Percentiles rank a stretch among this genome's conserved stretches.
Evolutionary conservation across 2,113 vertebrate genomes (phyloP).

Genomic region (Coryphaenoides rupestris): DNA sequence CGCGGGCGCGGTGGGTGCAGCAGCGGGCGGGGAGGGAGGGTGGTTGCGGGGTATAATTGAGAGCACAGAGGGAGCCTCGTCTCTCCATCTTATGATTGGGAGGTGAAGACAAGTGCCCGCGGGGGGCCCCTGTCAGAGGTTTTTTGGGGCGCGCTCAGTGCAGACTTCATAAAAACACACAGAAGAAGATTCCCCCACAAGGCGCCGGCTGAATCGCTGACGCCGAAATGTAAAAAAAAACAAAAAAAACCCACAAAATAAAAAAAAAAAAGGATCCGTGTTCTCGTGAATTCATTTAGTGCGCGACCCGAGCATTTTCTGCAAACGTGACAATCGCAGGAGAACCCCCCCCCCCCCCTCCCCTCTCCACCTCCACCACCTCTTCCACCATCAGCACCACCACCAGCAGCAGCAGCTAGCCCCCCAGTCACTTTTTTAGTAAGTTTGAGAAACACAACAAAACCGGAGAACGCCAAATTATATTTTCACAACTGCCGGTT

Average conservation of each 20-base stretch:
- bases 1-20: constrained; percentile 27
- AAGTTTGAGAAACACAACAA: constrained; percentile 25
- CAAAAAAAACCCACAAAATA: too few species aligned
- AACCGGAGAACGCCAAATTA: constrained; percentile 53
- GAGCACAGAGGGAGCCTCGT: constrained; percentile 98
- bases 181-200: constrained; percentile 88
- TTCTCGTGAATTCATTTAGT: constrained; percentile 96
- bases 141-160: constrained; percentile 90
- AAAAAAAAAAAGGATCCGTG: constrained; percentile 96
- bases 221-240: constrained; percentile 96
- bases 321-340: constrained; percentile 81
- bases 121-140: constrained; percentile 94
- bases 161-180: constrained; percentile 91
- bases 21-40: constrained; percentile 58
- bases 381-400: background rate
- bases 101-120: constrained; percentile 99
- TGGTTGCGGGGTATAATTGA: constrained; percentile 91
- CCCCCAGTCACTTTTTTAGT: background rate
- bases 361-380: background rate
- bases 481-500: constrained; percentile 63
- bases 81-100: constrained; percentile 98
- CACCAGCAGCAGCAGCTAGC: background rate
- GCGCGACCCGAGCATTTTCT: constrained; percentile 83
- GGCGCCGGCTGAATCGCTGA: constrained; percentile 93
- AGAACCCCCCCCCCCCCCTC: constrained; percentile 37